Evolutionary conservation across 2,113 vertebrate species (phyloP), one percentile per base, ranked within the genome.

Genomic region (Propithecus coquereli): DNA sequence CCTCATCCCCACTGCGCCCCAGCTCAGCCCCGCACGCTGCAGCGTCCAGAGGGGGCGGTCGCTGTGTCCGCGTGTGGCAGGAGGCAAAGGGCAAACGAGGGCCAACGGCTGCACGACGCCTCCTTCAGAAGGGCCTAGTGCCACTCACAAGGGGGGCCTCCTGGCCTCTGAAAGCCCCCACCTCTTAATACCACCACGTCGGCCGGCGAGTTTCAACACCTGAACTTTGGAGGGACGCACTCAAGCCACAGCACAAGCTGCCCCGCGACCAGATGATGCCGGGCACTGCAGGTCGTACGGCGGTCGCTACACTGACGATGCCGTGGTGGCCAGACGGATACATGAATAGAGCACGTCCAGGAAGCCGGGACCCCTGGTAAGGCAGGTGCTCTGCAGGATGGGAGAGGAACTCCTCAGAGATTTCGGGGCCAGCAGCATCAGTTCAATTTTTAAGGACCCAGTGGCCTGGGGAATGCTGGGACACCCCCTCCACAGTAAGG

Each of bases 21-120:
- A 61, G 30, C 20, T 9, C 4, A 1, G 30, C 23, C 37, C 63
- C 18, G 34, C 17, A 52, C 0, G 3, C 5, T 27, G 13, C 71
- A 3, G 8, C 20, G 18, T 54, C 13, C 1, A 1, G 40, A 61
- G 61, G 43, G 34, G 27, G 45, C 10, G 10, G 6, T n/a, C 0
- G 6, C 61, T 37, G 45, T 25, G 22, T 70, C 34, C 34, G 8
- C 63, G 6, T 11, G 14, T 2, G 34, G 83, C 20, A 68, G 34
- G 52, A 50, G 63, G 22, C 37, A 18, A 20, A 47, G 12, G 45
- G 4, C 70, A 34, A 27, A 50, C 16, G 6, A 66, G 32, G 61
- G 2, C 45, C 23, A 3, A 16, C 16, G 45, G 47, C 20, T 3
- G 3, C 20, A 25, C 0, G 2, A 32, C 32, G 6, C 30, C 23